Evolutionary conservation across 2,888 invertebrate species (phyloP), one percentile per base, ranked within the genome.

Genomic region (Sinhomidia bicolor): DNA sequence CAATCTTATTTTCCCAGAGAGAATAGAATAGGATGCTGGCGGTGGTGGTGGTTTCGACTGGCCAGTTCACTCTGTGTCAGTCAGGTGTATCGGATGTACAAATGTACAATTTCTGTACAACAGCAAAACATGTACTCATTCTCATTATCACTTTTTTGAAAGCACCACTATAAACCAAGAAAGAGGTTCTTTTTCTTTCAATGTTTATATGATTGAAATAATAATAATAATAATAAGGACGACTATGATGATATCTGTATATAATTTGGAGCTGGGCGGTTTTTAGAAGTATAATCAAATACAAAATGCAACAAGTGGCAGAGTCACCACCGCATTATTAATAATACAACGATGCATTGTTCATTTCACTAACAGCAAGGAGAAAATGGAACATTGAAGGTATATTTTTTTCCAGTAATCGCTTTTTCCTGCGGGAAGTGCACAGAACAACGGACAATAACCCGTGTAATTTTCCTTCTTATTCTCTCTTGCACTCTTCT

Each of bases 1-100:
- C 23, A 80, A 57, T 79, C 60, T 79, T 10, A 79, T 80, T 80
- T 80, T 80, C 80, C 80, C 80, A 80, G 62, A 60, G 76, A 26
- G 41, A 17, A 80, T n/a, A 44, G 57, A 62, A 54, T 9, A 41
- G 36, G 41, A 79, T 79, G 57, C 32, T 54, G 17, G n/a, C n/a
- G n/a, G n/a, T n/a, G n/a, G n/a, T 54, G 54, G 6, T 54, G 17
- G 54, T 6, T 51, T n/a, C 1, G 0, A 26, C 57, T 68, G 68
- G 68, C 68, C 32, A 83, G 83, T 71, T 71, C 65, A 71, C 71
- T 83, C 54, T 83, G 68, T 68, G 83, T 83, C 83, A 83, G 83
- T 83, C 54, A 71, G 83, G 47, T 71, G 51, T 3, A 17, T 74
- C 17, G 44, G 26, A 47, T 41, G 47, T 23, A 71, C 14, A 60